Evolutionary conservation across 2,113 vertebrate species (phyloP), one percentile per base, ranked within the genome.

Genomic region (Galemys pyrenaicus): DNA sequence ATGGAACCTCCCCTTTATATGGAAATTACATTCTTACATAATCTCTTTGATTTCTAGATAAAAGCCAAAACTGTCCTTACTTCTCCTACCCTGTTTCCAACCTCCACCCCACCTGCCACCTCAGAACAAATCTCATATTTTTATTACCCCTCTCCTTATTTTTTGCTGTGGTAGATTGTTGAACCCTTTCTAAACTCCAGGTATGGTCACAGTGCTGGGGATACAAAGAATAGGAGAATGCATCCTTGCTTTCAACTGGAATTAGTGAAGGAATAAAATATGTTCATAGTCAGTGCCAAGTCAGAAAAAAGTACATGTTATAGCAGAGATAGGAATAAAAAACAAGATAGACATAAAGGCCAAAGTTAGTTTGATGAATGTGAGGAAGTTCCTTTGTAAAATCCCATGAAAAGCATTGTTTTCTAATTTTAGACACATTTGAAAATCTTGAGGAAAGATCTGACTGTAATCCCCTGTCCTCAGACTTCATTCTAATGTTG

Each of bases 371-470:
- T 67, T 89, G 44, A 17, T 41, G 49, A 68, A n/a, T 35, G 32
- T 78, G 30, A 75, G 46, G 39, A 71, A 35, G 16, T 44, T 11
- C 58, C 24, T 87, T 35, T 81, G 19, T 74, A 67, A 85, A 80
- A 41, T 67, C 16, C 56, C 37, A 19, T 82, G 74, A 77, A 85
- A 75, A 65, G 26, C 39, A 17, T 15, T 79, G 71, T 49, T 94
- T 91, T 94, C 71, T 87, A 35, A 64, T 35, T 79, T n/a, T 37
- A 75, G 64, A 94, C 77, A 58, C 56, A 70, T 78, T 80, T 91
- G 82, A 85, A 68, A 88, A 79, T 12, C 73, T 88, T 70, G 67
- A 86, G n/a, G 44, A 46, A 83, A 73, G n/a, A 15, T 54, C 73
- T 75, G 20, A 13, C 84, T 83, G 22, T 39, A 81, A 46, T 79